Evolutionary conservation across 1,140 invertebrate genomes (phyloP).

Genomic region (Diorhabda elongata): DNA sequence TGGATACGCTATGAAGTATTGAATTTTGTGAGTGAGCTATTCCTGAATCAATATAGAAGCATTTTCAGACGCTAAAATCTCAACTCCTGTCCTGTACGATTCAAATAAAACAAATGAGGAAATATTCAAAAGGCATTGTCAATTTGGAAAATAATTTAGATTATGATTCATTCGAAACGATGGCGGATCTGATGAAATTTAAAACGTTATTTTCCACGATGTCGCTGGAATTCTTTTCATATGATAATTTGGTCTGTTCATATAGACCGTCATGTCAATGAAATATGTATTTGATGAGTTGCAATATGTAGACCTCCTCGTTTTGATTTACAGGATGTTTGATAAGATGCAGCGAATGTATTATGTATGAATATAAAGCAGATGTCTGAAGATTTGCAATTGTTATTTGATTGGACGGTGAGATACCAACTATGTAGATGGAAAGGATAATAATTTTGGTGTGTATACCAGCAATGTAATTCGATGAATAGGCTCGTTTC

Average conservation of each 20-base stretch:
- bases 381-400: not conserved
- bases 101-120: not conserved
- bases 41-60: too few species aligned
- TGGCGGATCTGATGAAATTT: not conserved
- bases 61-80: not conserved
- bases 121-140: conserved; percentile 2
- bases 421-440: too few species aligned
- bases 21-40: too few species aligned
- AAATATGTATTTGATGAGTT: not conserved
- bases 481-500: too few species aligned
- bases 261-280: not conserved
- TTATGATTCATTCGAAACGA: conserved; percentile 1
- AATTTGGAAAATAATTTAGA: conserved; percentile 1
- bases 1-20: too few species aligned
- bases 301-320: not conserved
- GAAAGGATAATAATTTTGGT: too few species aligned
- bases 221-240: not conserved
- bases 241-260: not conserved
- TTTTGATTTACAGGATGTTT: not conserved
- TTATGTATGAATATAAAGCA: not conserved
- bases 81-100: not conserved
- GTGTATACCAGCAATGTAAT: too few species aligned
- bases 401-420: too few species aligned
- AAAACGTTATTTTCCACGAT: not conserved
- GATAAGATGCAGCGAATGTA: not conserved